Base-by-base conservation (phyloP, 2,888 invertebrate species). In the Amphimallon solstitiale region DNA sequence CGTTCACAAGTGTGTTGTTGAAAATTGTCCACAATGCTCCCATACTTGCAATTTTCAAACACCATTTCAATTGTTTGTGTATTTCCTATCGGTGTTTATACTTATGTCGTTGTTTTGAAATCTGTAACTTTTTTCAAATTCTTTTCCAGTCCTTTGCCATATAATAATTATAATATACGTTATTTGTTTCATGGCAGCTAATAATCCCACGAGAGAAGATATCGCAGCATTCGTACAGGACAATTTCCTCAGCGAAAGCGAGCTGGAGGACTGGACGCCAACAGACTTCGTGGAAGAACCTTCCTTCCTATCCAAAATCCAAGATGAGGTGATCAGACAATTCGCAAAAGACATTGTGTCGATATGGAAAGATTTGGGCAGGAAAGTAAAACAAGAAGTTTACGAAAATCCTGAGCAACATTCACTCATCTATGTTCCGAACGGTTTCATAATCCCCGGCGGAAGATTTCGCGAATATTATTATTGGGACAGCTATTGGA, bases 401-500 rank as follows among this genome's bases (percentile, higher is more conserved):
- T 76, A 79, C 0, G 77, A 85, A 10, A 83, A 87, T 70, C 79
- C 78, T 1, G 78, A 80, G 7, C 72, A 74, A 23, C 84, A 84
- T 75, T 80, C 80, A 1, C 70, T 82, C 2, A 74, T 81, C 61
- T 76, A 71, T 66, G 79, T 78, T 84, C 88, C 63, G 82, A 89
- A 54, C 82, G 84, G 65, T 87, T 90, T 90, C 69, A 86, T 91
- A 29, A 88, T 87, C 72, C 93, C 87, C 12, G 88, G 92, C 71
- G 87, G 94, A 69, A 75, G 94, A 79, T 87, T 94, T 83, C 82
- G 84, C 74, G 92, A 91, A 77, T 84, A 90, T 63, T 94, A 94
- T 79, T 94, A 94, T 78, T 94, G 94, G 94, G 95, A 95, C 76
- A 89, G 93, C 0, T 95, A 91, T 79, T 95, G 94, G 94, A 92